Evolutionary conservation across 2,888 invertebrate genomes (phyloP), one percentile per base, ranked within the genome.

Genomic region (Chrysotoxum bicinctum): DNA sequence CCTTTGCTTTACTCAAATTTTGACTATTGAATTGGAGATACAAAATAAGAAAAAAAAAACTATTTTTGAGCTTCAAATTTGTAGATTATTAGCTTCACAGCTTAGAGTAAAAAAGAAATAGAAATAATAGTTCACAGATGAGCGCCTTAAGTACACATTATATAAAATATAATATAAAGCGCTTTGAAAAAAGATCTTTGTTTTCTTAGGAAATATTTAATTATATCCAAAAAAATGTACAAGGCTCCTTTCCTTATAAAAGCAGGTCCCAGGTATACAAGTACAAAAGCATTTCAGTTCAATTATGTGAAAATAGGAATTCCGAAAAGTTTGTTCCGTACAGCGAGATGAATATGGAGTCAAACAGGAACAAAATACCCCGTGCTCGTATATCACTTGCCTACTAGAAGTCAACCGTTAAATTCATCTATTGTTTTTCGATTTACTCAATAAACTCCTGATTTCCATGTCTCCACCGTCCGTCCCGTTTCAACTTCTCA

Each of bases 371-470:
- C 37, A 14, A 62, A 30, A 16, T 1, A 14, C 9, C 5, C 1
- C 9, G 9, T n/a, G n/a, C 73, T 48, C 54, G 74, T 78, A 78
- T 69, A 83, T 82, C 78, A 83, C 79, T 74, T 74, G 50, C 19
- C 48, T 74, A 74, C 54, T 69, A 43, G 74, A 78, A 83, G 69
- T 79, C 79, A 83, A 74, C 83, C 83, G 69, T 83, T 79, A 83
- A 83, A 83, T 83, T 78, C 78, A 64, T 69, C 69, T 62, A 69
- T 83, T 83, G 79, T 83, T 83, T 83, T 74, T 74, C 21, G 26
- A 64, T 72, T 72, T 43, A 9, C 2, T 4, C 16, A 14, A 23
- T 50, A n/a, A n/a, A 48, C 21, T 14, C 21, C 21, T 48, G 21
- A 14, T 12, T 10, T 16, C 2, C 0, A 2, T 19, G 9, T 1